Evolutionary conservation across 2,888 invertebrate species (phyloP).

Genomic region (Phengaris alcon): DNA sequence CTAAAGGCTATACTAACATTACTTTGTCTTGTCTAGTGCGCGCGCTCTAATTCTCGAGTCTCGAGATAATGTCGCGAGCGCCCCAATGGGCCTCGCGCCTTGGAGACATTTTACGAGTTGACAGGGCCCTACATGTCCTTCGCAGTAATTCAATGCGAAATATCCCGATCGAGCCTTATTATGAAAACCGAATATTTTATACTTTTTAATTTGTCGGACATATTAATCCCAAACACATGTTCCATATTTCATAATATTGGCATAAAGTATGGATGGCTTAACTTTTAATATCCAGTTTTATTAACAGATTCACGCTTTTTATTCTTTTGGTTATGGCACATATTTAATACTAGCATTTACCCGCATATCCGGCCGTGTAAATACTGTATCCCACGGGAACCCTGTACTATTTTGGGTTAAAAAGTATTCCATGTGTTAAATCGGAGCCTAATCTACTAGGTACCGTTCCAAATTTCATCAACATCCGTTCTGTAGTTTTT

Average conservation of each 20-base stretch:
- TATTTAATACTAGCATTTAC: background rate
- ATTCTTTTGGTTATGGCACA: background rate
- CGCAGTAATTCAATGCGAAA: background rate
- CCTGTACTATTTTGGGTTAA: no score
- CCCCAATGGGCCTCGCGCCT: background rate
- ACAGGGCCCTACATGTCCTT: background rate
- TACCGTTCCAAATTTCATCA: no score
- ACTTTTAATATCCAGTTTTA: slow-evolving; percentile 26
- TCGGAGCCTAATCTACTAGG: no score
- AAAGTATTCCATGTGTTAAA: no score
- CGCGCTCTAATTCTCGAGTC: no score
- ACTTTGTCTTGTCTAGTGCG: no score
- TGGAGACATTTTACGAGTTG: background rate
- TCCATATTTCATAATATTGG: slow-evolving; percentile 22
- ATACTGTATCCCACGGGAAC: no score
- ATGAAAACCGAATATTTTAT: slow-evolving; percentile 4
- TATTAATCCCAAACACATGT: slow-evolving; percentile 16
- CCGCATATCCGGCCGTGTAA: no score
- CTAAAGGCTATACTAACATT: no score
- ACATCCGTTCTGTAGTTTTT: no score
- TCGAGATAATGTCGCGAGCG: no score
- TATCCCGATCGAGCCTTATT: background rate
- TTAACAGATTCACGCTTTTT: background rate
- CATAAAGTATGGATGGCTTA: slow-evolving; percentile 15
- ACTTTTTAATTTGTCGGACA: slow-evolving; percentile 11